phyloP scores from a whole-genome alignment of 2,888 invertebrate species.

The Polylopha cassiicola region DNA sequence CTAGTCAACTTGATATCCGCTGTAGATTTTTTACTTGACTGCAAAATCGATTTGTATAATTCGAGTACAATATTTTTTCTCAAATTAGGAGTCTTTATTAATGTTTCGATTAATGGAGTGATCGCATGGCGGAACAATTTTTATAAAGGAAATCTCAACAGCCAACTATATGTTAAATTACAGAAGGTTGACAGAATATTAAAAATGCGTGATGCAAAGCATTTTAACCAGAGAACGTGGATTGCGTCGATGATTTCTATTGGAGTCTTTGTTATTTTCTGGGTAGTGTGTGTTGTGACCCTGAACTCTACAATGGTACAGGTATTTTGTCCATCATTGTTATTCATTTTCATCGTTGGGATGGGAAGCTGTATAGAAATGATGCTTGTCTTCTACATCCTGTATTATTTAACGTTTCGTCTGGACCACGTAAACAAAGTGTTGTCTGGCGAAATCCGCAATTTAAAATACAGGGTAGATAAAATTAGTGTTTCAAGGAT shows the following conservation, averaged over 20 bases:
- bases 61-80: slow-evolving; percentile 33
- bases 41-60: slow-evolving; percentile 29
- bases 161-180: slow-evolving; percentile 49
- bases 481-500: slow-evolving; percentile 1
- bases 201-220: slow-evolving; percentile 32
- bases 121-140: slow-evolving; percentile 37
- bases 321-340: slow-evolving; percentile 31
- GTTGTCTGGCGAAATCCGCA: slow-evolving; percentile 24
- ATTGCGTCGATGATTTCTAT: slow-evolving; percentile 19
- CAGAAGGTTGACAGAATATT: slow-evolving; percentile 49
- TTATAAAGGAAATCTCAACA: slow-evolving; percentile 25
- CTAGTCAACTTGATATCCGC: slow-evolving; percentile 30
- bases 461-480: slow-evolving; percentile 2
- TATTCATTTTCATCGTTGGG: slow-evolving; percentile 27
- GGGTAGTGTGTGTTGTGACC: slow-evolving; percentile 26
- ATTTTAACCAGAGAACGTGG: slow-evolving; percentile 32
- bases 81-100: slow-evolving; percentile 35
- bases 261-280: slow-evolving; percentile 8
- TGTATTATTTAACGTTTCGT: slow-evolving; percentile 36
- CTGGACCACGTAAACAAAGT: slow-evolving; percentile 38
- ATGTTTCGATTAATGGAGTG: slow-evolving; percentile 29
- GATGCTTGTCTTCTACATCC: slow-evolving; percentile 33
- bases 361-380: slow-evolving; percentile 36
- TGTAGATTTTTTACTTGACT: slow-evolving; percentile 28
- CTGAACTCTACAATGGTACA: slow-evolving; percentile 32